phyloP scores from a whole-genome alignment of 2,888 invertebrate species.

The Hypercompe scribonia region DNA sequence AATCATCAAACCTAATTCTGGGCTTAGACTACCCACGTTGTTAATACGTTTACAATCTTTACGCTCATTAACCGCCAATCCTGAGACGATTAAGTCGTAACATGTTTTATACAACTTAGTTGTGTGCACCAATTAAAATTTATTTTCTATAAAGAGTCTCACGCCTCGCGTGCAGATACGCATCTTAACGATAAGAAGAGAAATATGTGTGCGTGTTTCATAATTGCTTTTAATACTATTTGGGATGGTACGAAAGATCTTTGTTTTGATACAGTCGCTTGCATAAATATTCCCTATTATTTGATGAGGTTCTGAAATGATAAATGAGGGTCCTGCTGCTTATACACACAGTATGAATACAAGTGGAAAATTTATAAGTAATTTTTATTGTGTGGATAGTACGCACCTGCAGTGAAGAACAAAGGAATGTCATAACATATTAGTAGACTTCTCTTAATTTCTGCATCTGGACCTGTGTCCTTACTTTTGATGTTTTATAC shows the following conservation, averaged over 20 bases:
- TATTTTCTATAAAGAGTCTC: constrained; percentile 74
- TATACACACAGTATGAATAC: constrained; percentile 27
- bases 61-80: constrained; percentile 83
- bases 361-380: not conserved
- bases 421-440: not conserved
- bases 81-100: constrained; percentile 80
- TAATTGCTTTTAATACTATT: constrained; percentile 75
- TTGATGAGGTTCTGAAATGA: constrained; percentile 62
- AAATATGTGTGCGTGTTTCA: constrained; percentile 68
- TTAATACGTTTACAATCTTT: constrained; percentile 79
- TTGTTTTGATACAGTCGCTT: constrained; percentile 54
- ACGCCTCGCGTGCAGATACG: constrained; percentile 71
- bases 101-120: constrained; percentile 75
- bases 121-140: constrained; percentile 80
- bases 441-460: not conserved
- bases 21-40: constrained; percentile 74
- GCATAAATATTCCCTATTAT: constrained; percentile 67
- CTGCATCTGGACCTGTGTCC: not conserved
- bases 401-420: not conserved
- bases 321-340: constrained; percentile 58
- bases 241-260: constrained; percentile 61
- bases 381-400: not conserved
- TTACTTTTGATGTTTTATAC: not conserved
- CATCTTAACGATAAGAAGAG: constrained; percentile 72
- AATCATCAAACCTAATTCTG: constrained; percentile 48